phyloP scores from a whole-genome alignment of 2,797 vertebrate genomes.

The Sternotherus odoratus region DNA sequence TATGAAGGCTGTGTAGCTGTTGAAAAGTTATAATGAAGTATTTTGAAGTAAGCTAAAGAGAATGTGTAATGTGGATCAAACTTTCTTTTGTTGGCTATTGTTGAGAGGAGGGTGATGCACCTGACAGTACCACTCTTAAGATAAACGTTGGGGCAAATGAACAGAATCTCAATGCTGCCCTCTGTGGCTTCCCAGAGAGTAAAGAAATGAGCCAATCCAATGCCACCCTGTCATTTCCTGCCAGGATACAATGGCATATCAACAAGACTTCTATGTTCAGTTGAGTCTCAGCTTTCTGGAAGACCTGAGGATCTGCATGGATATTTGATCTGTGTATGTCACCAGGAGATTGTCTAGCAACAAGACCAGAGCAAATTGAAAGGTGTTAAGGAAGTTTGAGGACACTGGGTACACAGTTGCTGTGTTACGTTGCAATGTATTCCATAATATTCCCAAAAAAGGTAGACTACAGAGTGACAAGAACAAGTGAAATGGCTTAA shows the following conservation, averaged over 20 bases:
- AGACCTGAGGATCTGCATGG: neutral
- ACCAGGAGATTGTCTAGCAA: neutral
- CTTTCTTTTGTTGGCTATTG: neutral
- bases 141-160: neutral
- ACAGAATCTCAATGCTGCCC: neutral
- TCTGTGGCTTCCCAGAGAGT: neutral
- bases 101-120: neutral
- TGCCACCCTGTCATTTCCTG: neutral
- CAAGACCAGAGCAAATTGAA: neutral
- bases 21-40: neutral
- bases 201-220: neutral
- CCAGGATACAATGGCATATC: neutral
- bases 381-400: neutral
- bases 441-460: neutral
- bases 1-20: neutral
- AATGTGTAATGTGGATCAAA: neutral
- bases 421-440: too few species aligned
- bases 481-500: neutral
- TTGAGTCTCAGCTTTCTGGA: neutral
- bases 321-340: neutral
- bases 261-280: neutral
- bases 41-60: neutral
- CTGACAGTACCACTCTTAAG: neutral
- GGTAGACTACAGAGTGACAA: neutral
- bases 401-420: neutral